phyloP scores from a whole-genome alignment of 2,888 invertebrate species.

The Leucophora obtusa region DNA sequence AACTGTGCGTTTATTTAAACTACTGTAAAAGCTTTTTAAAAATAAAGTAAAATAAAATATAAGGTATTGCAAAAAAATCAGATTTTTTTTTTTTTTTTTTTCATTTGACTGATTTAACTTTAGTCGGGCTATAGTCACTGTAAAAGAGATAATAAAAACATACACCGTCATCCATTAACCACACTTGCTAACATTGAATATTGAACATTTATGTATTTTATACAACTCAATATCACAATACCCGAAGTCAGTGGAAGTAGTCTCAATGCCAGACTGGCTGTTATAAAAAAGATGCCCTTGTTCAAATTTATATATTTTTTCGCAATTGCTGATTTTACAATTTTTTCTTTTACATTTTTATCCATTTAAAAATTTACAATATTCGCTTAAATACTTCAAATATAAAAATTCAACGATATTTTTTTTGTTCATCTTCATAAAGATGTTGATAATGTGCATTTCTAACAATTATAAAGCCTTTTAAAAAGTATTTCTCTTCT shows the following conservation, averaged over 20 bases:
- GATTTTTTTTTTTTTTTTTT: constrained; percentile 52
- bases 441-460: constrained; percentile 33
- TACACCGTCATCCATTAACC: constrained; percentile 45
- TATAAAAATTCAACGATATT: background rate
- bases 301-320: constrained; percentile 1
- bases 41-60: too few relatives aligned
- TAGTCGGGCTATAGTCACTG: constrained; percentile 21
- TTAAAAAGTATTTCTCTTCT: background rate
- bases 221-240: constrained; percentile 45
- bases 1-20: background rate
- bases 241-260: background rate
- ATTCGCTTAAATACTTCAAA: constrained; percentile 1
- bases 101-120: constrained; percentile 50
- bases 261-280: constrained; percentile 50
- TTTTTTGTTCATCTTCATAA: constrained; percentile 14
- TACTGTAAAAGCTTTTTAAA: background rate
- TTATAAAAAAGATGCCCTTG: constrained; percentile 25
- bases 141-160: constrained; percentile 44
- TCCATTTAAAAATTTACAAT: background rate
- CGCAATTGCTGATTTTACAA: background rate
- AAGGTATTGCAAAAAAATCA: constrained; percentile 9
- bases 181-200: constrained; percentile 54
- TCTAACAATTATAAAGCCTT: constrained; percentile 36
- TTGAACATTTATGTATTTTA: constrained; percentile 52
- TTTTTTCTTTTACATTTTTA: background rate